These are phyloP conservation scores for Lithobates pipiens DNA, from an alignment of 2,797 vertebrate genomes.

Conservation along the genomic window DNA sequence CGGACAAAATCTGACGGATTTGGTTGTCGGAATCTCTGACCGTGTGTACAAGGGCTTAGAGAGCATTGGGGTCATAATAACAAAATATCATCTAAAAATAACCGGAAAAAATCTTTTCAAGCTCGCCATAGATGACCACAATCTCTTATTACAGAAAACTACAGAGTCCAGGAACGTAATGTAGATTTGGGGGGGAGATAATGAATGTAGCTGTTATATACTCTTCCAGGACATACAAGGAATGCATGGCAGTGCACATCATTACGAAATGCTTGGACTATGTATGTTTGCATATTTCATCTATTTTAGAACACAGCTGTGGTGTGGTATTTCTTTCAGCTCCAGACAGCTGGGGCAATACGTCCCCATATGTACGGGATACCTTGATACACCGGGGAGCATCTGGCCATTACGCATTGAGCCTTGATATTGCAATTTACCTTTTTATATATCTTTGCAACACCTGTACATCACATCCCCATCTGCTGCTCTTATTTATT, in stretches of 20 bases:
- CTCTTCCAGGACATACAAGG: no score
- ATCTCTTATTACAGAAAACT: no score
- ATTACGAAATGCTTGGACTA: not conserved
- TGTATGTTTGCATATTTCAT: not conserved
- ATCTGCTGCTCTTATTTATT: not conserved
- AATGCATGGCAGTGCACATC: not conserved
- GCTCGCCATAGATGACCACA: no score
- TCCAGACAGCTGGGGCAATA: constrained; percentile 13
- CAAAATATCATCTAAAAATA: no score
- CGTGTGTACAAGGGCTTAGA: no score
- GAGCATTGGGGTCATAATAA: no score
- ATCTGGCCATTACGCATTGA: constrained; percentile 12
- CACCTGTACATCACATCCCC: not conserved
- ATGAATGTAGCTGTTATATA: no score
- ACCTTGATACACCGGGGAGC: constrained; percentile 16
- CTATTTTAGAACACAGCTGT: constrained; percentile 1
- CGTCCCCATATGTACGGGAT: constrained; percentile 16
- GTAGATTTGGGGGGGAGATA: no score
- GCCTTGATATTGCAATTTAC: constrained; percentile 1
- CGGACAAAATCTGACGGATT: no score
- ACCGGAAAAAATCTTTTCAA: no score
- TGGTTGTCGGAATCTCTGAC: no score
- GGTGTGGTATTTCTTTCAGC: constrained; percentile 5
- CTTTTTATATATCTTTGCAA: not conserved
- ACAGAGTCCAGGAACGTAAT: no score